These are phyloP conservation scores for Charadrius vociferus DNA, from an alignment of 2,113 vertebrate genomes.

Conservation along the genomic window DNA sequence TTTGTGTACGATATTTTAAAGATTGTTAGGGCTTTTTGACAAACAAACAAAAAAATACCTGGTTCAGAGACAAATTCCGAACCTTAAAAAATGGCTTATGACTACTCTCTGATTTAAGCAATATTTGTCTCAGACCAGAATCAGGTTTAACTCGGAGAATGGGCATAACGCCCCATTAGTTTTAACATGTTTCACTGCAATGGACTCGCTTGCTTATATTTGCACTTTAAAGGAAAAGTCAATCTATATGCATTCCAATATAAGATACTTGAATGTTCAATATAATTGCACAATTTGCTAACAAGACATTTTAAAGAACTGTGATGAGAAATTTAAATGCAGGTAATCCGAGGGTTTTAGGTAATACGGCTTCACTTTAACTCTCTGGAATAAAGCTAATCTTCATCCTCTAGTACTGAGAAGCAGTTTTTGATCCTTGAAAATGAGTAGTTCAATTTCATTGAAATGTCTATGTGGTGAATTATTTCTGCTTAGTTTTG, in stretches of 20 bases:
- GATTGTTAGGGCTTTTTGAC: not conserved
- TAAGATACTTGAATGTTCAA: not conserved
- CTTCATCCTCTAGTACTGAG: not conserved
- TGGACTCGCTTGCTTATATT: not conserved
- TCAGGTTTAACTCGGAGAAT: not conserved
- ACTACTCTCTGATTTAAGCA: not conserved
- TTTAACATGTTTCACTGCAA: not conserved
- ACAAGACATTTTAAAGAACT: slow-evolving; percentile 1
- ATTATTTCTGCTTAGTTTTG: slow-evolving; percentile 13
- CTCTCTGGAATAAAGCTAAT: slow-evolving; percentile 22
- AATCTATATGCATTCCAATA: not conserved
- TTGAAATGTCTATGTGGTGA: not conserved
- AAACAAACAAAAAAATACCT: not conserved
- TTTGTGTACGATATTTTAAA: not conserved
- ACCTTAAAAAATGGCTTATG: not conserved
- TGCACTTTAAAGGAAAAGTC: not conserved
- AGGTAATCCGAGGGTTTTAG: not conserved
- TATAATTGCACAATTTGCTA: not conserved
- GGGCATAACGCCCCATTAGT: not conserved
- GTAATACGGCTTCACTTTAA: not conserved
- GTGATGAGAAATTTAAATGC: not conserved
- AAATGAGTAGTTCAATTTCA: not conserved
- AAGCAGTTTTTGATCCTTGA: not conserved
- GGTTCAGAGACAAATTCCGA: not conserved
- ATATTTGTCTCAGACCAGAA: not conserved